phyloP scores from a whole-genome alignment of 2,113 vertebrate species.

The Epinephelus fuscoguttatus region DNA sequence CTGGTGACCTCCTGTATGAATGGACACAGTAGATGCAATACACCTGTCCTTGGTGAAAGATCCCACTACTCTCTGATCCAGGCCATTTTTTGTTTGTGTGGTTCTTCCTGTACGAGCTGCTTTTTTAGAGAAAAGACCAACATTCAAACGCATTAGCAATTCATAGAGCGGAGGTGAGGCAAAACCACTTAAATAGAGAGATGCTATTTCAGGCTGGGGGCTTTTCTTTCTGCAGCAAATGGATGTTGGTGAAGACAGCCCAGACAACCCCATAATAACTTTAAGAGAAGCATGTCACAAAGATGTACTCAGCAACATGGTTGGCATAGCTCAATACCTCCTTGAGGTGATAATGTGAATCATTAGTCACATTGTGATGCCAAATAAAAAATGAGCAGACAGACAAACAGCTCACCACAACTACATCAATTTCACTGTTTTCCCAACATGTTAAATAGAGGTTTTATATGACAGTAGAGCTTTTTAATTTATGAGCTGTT shows the following conservation, averaged over 20 bases:
- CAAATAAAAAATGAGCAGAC: constrained; percentile 6
- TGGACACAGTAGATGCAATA: constrained; percentile 1
- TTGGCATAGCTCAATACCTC: constrained; percentile 17
- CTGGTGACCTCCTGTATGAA: neutral
- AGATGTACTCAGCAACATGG: constrained; percentile 27
- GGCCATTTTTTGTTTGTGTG: constrained; percentile 54
- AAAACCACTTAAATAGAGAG: constrained; percentile 64
- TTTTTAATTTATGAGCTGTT: neutral
- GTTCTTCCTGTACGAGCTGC: constrained; percentile 27
- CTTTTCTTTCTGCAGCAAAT: constrained; percentile 67
- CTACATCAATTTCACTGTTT: neutral
- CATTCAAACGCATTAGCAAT: constrained; percentile 68
- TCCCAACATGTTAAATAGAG: neutral
- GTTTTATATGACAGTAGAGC: neutral
- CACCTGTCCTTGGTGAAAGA: constrained; percentile 18
- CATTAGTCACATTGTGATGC: constrained; percentile 42
- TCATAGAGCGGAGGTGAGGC: constrained; percentile 54
- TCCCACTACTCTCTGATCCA: constrained; percentile 15
- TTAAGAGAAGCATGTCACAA: constrained; percentile 43
- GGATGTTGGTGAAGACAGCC: constrained; percentile 63
- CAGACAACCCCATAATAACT: constrained; percentile 73
- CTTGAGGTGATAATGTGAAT: constrained; percentile 64
- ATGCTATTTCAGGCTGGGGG: constrained; percentile 71
- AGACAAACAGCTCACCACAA: constrained; percentile 2
- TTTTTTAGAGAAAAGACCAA: constrained; percentile 56